Conservation (phyloP, 2,888 invertebrate species). For the Thereva nobilitata region DNA sequence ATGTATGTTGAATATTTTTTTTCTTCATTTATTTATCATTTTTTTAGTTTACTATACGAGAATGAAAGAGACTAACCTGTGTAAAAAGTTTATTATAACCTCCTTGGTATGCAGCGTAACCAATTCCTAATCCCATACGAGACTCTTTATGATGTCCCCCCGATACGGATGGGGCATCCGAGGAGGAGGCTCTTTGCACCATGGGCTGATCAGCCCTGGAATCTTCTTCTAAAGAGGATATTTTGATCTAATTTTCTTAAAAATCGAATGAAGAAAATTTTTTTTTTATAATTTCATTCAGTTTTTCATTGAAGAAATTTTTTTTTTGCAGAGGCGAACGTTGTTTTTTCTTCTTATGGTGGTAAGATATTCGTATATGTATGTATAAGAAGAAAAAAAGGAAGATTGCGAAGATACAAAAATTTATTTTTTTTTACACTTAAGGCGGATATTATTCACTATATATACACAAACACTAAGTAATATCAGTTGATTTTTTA, state of each 20-base stretch:
- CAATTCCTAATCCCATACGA: constrained; percentile 57
- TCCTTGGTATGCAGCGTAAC: constrained; percentile 58
- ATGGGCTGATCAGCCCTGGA: constrained; percentile 59
- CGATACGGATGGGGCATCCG: constrained; percentile 58
- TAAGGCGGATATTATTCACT: too few species aligned
- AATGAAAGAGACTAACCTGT: constrained; percentile 50
- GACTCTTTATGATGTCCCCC: constrained; percentile 55
- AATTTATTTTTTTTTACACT: too few species aligned
- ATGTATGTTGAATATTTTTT: neutral
- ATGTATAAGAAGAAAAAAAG: too few species aligned
- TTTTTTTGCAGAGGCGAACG: too few species aligned
- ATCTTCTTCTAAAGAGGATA: constrained; percentile 59
- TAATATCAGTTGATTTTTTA: too few species aligned
- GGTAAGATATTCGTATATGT: too few species aligned
- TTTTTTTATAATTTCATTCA: neutral
- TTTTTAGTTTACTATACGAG: neutral
- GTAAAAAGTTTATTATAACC: constrained; percentile 59
- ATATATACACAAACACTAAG: too few species aligned
- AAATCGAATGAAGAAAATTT: constrained; percentile 12
- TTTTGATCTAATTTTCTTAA: constrained; percentile 52
- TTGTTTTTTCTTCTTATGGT: too few species aligned
- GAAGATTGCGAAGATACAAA: too few species aligned
- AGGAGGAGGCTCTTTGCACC: constrained; percentile 59
- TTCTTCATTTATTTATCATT: neutral
- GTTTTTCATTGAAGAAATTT: too few species aligned